These are phyloP conservation scores for Falco naumanni DNA, from an alignment of 2,797 vertebrate genomes.

Conservation along the genomic window DNA sequence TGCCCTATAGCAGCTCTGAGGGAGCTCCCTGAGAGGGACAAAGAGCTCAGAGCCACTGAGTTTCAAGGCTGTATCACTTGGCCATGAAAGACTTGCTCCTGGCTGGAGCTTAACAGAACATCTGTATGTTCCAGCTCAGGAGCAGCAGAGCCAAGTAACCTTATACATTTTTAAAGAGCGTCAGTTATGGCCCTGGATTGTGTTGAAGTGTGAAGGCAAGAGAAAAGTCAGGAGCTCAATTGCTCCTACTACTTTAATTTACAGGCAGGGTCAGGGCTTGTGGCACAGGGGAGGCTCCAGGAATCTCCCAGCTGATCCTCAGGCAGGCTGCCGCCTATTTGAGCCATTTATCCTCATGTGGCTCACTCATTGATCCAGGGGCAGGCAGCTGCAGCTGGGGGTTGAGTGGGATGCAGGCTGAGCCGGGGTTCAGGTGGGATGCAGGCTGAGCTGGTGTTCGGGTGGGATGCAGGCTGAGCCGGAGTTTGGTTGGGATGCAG, in stretches of 20 bases:
- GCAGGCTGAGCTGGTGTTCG: background rate
- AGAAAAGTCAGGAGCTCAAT: background rate
- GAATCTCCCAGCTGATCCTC: background rate
- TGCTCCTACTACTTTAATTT: background rate
- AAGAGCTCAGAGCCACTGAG: background rate
- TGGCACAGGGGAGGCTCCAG: background rate
- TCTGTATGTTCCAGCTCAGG: background rate
- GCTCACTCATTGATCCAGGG: background rate
- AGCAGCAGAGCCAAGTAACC: background rate
- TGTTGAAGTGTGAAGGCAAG: background rate
- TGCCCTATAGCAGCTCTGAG: background rate
- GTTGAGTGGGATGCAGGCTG: background rate
- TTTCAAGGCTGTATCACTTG: background rate
- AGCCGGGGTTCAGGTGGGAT: background rate
- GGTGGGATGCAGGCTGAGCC: background rate
- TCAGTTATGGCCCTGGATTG: background rate
- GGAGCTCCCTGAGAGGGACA: background rate
- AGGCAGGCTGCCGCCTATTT: background rate
- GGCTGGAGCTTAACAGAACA: background rate
- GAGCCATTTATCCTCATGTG: background rate
- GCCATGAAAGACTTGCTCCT: background rate
- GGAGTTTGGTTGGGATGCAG: background rate
- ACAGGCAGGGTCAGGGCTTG: background rate
- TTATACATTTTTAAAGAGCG: background rate
- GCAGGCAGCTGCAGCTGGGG: background rate